Conservation (phyloP, 2,113 vertebrate genomes). For the Peucedramus taeniatus region DNA sequence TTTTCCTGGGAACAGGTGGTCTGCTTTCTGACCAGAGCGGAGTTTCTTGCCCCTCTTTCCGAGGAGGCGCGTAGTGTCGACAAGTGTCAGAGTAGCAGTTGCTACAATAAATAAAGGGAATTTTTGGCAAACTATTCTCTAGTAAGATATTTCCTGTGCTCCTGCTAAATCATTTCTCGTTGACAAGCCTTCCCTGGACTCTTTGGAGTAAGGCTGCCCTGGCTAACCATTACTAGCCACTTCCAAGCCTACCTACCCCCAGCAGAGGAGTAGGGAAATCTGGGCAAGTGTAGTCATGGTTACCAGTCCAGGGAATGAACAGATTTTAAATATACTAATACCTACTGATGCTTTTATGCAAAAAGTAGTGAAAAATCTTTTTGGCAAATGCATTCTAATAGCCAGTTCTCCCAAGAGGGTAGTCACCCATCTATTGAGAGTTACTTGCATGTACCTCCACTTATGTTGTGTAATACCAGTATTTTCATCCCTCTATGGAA, state of each 20-base stretch:
- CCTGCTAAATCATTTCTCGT: neutral
- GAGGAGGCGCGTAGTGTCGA: neutral
- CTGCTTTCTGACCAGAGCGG: neutral
- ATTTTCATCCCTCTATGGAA: neutral
- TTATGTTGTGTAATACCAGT: neutral
- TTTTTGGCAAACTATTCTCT: neutral
- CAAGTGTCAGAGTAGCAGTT: neutral
- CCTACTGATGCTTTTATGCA: neutral
- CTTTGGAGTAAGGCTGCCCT: neutral
- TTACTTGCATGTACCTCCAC: neutral
- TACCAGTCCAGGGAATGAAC: neutral
- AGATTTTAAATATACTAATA: constrained; percentile 13
- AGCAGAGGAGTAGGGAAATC: neutral
- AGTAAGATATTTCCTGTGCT: neutral
- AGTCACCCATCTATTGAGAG: neutral
- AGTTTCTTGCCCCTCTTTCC: neutral
- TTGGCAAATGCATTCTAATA: neutral
- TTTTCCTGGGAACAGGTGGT: neutral
- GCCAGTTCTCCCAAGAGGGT: neutral
- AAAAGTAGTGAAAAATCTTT: neutral
- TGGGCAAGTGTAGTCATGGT: neutral
- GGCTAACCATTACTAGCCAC: neutral
- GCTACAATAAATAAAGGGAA: neutral
- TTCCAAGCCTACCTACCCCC: neutral
- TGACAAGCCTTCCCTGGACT: neutral